Percentiles rank a stretch among this genome's conserved stretches.
These are phyloP conservation scores for Linhomoeus sp. DNA, from an alignment of 2,888 invertebrate genomes.

Conservation along the genomic window DNA sequence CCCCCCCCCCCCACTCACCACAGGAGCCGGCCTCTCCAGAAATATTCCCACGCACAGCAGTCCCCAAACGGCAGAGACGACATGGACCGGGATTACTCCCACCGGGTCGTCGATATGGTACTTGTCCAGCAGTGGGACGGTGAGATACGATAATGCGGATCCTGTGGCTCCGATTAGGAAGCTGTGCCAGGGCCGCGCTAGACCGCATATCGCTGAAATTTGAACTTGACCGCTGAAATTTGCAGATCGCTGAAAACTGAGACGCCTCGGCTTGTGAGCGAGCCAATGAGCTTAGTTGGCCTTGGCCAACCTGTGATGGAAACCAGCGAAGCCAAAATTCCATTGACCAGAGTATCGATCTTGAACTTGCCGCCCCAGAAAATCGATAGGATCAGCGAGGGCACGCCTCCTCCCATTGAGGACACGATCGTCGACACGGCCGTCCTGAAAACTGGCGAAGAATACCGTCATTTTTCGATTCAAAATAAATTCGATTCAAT, in stretches of 20 bases:
- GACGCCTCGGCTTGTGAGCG: too few relatives aligned
- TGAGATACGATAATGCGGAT: slow-evolving; percentile 12
- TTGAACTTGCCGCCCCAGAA: slow-evolving; percentile 11
- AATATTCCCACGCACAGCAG: slow-evolving; percentile 29
- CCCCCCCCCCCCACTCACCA: too few relatives aligned
- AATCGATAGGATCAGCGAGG: slow-evolving; percentile 17
- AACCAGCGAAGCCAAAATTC: slow-evolving; percentile 15
- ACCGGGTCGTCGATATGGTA: slow-evolving; percentile 12
- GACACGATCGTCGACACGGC: slow-evolving; percentile 17
- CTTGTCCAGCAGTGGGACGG: slow-evolving; percentile 13
- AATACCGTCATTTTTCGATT: too few relatives aligned
- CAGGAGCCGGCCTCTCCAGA: too few relatives aligned
- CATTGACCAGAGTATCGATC: slow-evolving; percentile 14
- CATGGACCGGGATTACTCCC: slow-evolving; percentile 17
- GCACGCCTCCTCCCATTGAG: slow-evolving; percentile 22
- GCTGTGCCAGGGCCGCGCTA: slow-evolving; percentile 18
- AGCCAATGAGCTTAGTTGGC: too few relatives aligned
- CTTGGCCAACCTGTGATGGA: slow-evolving; percentile 13
- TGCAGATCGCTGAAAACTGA: too few relatives aligned
- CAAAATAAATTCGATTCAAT: too few relatives aligned
- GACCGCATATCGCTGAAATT: slow-evolving; percentile 14
- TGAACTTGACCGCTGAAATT: too few relatives aligned
- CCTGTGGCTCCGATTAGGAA: slow-evolving; percentile 16
- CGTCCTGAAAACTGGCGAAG: slow-evolving; percentile 7
- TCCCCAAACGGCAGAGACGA: slow-evolving; percentile 22